Evolutionary conservation across 92 coral and sea anemone genomes (phyloP).

Genomic region (Desmophyllum pertusum): DNA sequence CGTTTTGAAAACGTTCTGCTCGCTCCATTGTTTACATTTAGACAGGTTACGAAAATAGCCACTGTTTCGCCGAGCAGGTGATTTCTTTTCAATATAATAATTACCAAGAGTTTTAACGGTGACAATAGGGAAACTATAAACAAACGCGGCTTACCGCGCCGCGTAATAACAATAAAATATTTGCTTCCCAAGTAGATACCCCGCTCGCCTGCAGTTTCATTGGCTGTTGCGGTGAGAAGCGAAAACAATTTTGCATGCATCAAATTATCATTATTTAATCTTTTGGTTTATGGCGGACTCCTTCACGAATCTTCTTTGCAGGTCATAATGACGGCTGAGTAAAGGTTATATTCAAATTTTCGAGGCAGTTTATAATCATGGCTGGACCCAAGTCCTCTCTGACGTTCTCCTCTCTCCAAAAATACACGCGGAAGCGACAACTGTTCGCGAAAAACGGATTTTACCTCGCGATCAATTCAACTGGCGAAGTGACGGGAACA

Average conservation of each 20-base stretch:
- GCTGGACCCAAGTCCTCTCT: slow-evolving; percentile 45
- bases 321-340: slow-evolving; percentile 1
- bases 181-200: neutral
- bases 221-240: slow-evolving; percentile 9
- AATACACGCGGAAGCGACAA: slow-evolving; percentile 84
- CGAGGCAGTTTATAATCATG: slow-evolving; percentile 25
- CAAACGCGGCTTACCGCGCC: slow-evolving; percentile 30
- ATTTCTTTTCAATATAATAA: neutral
- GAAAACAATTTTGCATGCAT: slow-evolving; percentile 26
- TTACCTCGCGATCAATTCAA: slow-evolving; percentile 81
- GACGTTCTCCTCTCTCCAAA: slow-evolving; percentile 71
- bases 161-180: slow-evolving; percentile 18
- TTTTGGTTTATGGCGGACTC: slow-evolving; percentile 16
- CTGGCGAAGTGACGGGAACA: slow-evolving; percentile 82
- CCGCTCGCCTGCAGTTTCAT: slow-evolving; percentile 13
- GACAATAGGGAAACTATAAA: neutral
- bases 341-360: neutral
- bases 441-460: slow-evolving; percentile 79
- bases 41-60: neutral
- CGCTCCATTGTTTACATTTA: neutral
- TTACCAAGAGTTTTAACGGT: slow-evolving; percentile 1
- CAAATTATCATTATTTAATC: slow-evolving; percentile 20
- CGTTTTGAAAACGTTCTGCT: neutral
- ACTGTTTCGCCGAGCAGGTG: slow-evolving; percentile 1
- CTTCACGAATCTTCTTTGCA: slow-evolving; percentile 9